Percentiles rank a stretch among this genome's conserved stretches.
These are phyloP conservation scores for Oscheius sp. DNA, from an alignment of 2,888 invertebrate species.

Conservation along the genomic window DNA sequence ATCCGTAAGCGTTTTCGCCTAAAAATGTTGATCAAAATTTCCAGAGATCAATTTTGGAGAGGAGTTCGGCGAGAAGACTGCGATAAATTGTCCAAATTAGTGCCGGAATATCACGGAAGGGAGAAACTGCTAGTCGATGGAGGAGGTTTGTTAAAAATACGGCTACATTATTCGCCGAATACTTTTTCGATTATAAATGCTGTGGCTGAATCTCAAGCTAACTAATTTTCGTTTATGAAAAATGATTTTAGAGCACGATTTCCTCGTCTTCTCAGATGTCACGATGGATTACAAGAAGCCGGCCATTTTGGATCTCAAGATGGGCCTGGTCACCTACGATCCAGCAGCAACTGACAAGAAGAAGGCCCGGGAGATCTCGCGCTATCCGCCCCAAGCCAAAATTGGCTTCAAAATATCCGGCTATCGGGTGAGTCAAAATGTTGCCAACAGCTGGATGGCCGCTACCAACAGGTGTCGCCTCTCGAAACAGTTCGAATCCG, in stretches of 20 bases:
- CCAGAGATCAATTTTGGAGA: not conserved
- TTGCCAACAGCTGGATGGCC: not conserved
- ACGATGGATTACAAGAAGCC: conserved; percentile 46
- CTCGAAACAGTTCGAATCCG: too few species aligned
- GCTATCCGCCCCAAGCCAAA: conserved; percentile 59
- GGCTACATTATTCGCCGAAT: too few species aligned
- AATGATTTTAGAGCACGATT: conserved; percentile 53
- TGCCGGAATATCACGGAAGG: conserved; percentile 40
- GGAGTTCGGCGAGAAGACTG: conserved; percentile 32
- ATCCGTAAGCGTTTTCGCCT: too few species aligned
- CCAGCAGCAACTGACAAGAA: conserved; percentile 61
- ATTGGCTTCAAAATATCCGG: conserved; percentile 67
- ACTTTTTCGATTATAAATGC: not conserved
- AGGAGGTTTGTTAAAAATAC: conserved; percentile 32
- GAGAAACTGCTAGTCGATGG: conserved; percentile 43
- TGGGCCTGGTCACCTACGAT: conserved; percentile 65
- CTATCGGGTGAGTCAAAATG: conserved; percentile 55
- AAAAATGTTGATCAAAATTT: too few species aligned
- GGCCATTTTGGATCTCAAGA: conserved; percentile 57
- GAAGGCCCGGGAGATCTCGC: conserved; percentile 51
- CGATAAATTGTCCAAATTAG: conserved; percentile 27
- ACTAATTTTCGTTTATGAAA: not conserved
- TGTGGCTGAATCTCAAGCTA: not conserved
- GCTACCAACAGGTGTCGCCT: too few species aligned
- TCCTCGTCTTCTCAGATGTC: conserved; percentile 61